Evolutionary conservation across 2,888 invertebrate species (phyloP).

Genomic region (Tupiocoris notatus): DNA sequence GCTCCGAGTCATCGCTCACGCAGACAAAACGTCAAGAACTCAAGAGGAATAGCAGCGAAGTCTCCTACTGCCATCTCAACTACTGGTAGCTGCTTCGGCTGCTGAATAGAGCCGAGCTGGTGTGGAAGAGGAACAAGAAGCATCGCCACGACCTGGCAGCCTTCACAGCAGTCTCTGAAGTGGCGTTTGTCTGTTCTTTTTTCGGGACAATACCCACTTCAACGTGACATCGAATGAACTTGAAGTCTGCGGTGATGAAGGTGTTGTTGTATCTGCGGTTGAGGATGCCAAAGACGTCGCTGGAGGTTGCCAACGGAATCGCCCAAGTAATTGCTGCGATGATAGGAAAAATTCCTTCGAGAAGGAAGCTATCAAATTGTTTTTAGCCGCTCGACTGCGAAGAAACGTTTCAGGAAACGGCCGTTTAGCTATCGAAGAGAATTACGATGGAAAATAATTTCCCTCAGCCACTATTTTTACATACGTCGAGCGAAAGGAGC

Average conservation of each 20-base stretch:
- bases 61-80: neutral
- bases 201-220: constrained; percentile 39
- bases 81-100: neutral
- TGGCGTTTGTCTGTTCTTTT: constrained; percentile 26
- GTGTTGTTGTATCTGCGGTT: neutral
- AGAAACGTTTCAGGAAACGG: no score
- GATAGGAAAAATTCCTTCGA: neutral
- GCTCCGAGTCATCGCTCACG: constrained; percentile 29
- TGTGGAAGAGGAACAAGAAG: neutral
- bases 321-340: neutral
- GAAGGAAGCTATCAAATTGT: neutral
- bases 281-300: neutral
- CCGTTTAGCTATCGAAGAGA: no score
- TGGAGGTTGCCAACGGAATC: neutral
- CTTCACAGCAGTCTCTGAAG: constrained; percentile 3
- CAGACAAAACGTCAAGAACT: constrained; percentile 9
- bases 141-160: neutral
- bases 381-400: neutral
- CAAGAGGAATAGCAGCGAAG: constrained; percentile 6
- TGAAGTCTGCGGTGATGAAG: neutral
- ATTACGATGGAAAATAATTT: no score
- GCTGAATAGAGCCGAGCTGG: neutral
- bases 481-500: no score
- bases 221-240: constrained; percentile 29
- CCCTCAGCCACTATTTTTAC: no score